Base-by-base conservation (phyloP, 2,888 invertebrate genomes). In the Eristalis tenax region DNA sequence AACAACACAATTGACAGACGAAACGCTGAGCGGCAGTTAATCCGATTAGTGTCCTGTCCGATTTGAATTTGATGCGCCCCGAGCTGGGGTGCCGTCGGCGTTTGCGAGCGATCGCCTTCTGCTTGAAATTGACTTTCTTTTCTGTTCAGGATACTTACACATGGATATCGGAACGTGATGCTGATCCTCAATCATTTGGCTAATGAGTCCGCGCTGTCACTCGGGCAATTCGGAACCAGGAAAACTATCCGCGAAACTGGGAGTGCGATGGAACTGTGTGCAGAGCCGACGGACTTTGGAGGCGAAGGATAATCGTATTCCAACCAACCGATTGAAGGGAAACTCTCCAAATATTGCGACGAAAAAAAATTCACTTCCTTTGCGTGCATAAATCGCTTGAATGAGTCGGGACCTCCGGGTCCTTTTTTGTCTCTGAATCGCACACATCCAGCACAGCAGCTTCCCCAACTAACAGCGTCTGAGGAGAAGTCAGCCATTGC, bases 121-220 rank as follows among this genome's bases (percentile, higher is more conserved):
- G 83, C 28, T 13, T 57, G 59, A 69, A 13, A 50, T 50, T 50
- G 50, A 50, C 50, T 18, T 5, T 26, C 23, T 23, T 75, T 18
- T 28, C 22, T 35, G 18, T 28, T 71, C n/a, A 57, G 64, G 68
- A 90, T 92, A 92, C 93, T 93, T 90, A 93, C 93, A 92, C 90
- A 93, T 90, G 70, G 92, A 91, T 86, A 93, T 91, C 56, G 91
- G 91, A 88, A 92, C 92, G 74, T 92, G 92, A 89, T 92, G 92
- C 74, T 92, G 93, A 83, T 92, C 93, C 80, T 92, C 92, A 89
- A 93, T 92, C 92, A 93, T 92, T 59, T 73, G 76, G 71, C 22
- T 26, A 64, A 22, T 35, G 23, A 23, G 63, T 69, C 59, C 50
- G 57, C 35, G 28, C 38, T 59, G 15, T 35, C 32, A 50, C 4